Conservation (phyloP, 2,113 vertebrate species). For the Progne subis region DNA sequence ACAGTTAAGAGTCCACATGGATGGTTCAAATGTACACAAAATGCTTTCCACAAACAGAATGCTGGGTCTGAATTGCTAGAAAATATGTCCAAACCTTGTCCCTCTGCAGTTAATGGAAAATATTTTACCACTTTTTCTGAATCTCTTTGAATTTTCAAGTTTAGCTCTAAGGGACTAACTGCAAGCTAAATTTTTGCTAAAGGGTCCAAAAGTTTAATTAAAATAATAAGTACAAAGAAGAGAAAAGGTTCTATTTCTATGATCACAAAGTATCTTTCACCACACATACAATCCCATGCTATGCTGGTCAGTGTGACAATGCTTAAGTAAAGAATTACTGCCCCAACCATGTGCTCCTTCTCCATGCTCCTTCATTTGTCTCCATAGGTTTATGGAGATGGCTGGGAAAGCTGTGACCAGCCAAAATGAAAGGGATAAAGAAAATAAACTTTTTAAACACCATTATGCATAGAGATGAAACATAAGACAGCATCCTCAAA, state of each 20-base stretch:
- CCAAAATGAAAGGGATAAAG: background rate
- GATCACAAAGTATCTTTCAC: background rate
- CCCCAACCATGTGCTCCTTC: rapidly evolving
- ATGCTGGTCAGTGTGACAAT: background rate
- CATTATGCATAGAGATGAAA: background rate
- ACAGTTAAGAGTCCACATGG: background rate
- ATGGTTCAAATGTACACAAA: background rate
- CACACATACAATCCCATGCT: background rate
- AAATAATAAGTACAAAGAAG: background rate
- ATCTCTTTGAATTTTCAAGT: background rate
- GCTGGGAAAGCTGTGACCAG: background rate
- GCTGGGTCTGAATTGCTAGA: background rate
- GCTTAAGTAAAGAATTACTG: background rate
- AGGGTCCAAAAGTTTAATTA: background rate
- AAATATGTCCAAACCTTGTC: background rate
- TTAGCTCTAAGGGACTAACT: background rate
- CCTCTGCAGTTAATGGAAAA: background rate
- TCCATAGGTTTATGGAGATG: background rate
- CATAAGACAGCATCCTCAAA: background rate
- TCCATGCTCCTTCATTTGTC: background rate
- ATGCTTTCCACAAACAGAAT: background rate
- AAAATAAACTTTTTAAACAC: background rate
- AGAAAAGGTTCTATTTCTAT: background rate
- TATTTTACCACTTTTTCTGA: background rate
- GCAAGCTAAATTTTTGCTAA: background rate